Percentiles rank a stretch among this genome's conserved stretches.
These are phyloP conservation scores for Onychomys arenicola DNA, from an alignment of 2,797 vertebrate genomes.

Conservation along the genomic window DNA sequence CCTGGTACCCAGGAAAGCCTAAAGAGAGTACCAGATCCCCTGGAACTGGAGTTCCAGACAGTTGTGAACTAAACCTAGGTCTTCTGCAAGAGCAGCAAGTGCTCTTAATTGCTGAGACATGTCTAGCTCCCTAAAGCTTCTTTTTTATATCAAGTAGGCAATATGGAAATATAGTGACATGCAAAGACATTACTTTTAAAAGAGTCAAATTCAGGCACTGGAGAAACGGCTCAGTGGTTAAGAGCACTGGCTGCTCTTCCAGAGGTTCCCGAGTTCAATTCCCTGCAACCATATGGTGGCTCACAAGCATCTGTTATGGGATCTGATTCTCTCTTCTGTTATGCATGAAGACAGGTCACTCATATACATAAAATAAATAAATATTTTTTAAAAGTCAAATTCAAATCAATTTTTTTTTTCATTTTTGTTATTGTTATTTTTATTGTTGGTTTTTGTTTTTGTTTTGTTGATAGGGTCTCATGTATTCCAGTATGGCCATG, in stretches of 20 bases:
- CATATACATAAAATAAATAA: no score
- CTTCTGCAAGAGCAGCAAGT: background rate
- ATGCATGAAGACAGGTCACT: no score
- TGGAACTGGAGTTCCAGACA: background rate
- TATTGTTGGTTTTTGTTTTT: background rate
- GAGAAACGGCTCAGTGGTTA: no score
- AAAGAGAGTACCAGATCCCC: background rate
- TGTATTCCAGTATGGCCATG: background rate
- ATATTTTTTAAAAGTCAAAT: background rate
- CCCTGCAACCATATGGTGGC: no score
- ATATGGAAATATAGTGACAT: conserved; percentile 1
- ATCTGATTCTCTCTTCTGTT: no score
- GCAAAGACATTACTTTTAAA: background rate
- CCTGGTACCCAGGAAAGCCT: background rate
- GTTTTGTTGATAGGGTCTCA: background rate
- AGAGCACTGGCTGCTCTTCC: no score
- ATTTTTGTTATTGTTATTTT: background rate
- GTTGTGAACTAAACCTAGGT: background rate
- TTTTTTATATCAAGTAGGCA: conserved; percentile 23
- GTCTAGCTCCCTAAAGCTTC: background rate
- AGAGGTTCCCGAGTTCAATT: no score
- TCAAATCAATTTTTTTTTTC: background rate
- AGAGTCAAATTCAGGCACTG: background rate
- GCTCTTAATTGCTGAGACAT: background rate
- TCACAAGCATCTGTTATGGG: no score